Conservation (phyloP, 2,113 vertebrate genomes). For the Podiceps cristatus region DNA sequence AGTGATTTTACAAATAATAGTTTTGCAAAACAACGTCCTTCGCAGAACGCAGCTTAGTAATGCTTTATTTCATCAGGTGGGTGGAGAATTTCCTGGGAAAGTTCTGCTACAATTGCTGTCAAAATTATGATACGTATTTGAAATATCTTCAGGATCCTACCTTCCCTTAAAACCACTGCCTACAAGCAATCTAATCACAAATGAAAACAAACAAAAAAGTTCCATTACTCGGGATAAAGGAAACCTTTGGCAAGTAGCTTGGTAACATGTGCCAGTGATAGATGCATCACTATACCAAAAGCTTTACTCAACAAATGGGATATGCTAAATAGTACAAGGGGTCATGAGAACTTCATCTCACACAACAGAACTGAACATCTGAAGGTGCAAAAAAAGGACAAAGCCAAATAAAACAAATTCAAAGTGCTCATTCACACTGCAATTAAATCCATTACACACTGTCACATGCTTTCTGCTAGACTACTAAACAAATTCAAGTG, state of each 20-base stretch:
- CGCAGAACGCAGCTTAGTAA: background rate
- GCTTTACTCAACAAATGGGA: background rate
- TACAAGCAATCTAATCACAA: background rate
- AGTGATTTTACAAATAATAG: background rate
- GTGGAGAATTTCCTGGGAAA: background rate
- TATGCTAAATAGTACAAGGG: background rate
- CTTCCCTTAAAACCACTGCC: background rate
- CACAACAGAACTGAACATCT: background rate
- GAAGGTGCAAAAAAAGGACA: background rate
- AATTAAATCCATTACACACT: conserved; percentile 19
- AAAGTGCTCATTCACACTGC: background rate
- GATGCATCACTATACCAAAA: background rate
- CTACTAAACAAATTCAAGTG: background rate
- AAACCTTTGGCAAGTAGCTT: background rate
- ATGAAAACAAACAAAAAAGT: background rate
- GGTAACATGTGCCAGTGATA: background rate
- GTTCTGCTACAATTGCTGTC: background rate
- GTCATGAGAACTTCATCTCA: background rate
- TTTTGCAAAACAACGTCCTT: background rate
- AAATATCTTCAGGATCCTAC: background rate
- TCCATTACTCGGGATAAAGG: background rate
- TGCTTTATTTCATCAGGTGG: background rate
- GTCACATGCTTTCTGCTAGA: background rate
- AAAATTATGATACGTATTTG: background rate
- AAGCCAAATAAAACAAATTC: conserved; percentile 11